Percentiles rank a stretch among this genome's conserved stretches.
Conservation (phyloP, 2,113 vertebrate genomes). For the Tricholaema leucomelas region DNA sequence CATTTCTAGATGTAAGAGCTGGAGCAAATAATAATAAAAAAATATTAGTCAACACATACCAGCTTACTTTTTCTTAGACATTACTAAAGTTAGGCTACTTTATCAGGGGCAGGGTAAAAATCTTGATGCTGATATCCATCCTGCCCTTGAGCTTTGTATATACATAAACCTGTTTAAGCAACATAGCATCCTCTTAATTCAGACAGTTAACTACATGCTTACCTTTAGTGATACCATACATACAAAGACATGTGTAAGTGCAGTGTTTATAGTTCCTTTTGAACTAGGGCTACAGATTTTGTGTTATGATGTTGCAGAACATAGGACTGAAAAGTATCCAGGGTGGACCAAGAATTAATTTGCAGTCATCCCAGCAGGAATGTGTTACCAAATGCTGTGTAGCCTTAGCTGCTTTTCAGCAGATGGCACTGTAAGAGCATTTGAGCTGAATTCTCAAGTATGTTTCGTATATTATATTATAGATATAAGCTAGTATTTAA, state of each 20-base stretch:
- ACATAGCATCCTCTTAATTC: background rate
- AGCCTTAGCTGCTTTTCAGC: conserved; percentile 3
- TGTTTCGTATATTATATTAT: background rate
- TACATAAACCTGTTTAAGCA: background rate
- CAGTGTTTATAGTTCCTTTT: background rate
- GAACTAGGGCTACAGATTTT: background rate
- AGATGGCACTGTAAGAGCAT: conserved; percentile 54
- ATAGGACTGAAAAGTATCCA: background rate
- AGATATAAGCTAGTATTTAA: background rate
- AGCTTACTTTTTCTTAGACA: background rate
- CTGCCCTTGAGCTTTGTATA: background rate
- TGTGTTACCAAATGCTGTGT: background rate
- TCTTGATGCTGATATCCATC: background rate
- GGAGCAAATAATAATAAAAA: background rate
- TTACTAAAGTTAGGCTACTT: background rate
- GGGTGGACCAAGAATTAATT: background rate
- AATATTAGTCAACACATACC: background rate
- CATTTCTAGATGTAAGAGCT: background rate
- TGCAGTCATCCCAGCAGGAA: background rate
- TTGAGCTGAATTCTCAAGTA: background rate
- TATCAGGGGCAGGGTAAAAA: background rate
- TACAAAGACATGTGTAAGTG: background rate
- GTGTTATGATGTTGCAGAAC: background rate
- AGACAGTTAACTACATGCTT: background rate
- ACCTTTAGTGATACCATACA: background rate